Percentiles rank a stretch among this genome's conserved stretches.
Conservation (phyloP, 2,113 vertebrate species). For the Malurus elegans region DNA sequence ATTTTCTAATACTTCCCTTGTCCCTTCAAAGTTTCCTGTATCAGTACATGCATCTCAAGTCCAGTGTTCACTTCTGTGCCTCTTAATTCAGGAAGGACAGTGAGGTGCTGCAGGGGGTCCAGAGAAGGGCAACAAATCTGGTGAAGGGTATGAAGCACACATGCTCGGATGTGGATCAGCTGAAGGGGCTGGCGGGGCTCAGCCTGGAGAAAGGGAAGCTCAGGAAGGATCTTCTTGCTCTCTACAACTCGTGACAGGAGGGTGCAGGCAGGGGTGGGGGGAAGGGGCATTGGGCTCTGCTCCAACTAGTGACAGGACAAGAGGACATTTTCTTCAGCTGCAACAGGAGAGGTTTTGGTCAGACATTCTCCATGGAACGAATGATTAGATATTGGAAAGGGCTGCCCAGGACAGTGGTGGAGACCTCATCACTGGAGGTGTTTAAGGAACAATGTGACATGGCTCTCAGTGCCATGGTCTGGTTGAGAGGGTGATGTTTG, state of each 20-base stretch:
- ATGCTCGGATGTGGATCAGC: neutral
- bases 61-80: neutral
- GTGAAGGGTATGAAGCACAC: neutral
- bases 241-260: neutral
- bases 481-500: neutral
- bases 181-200: neutral
- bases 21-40: neutral
- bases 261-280: neutral
- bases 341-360: neutral
- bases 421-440: neutral
- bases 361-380: neutral
- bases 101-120: neutral
- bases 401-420: neutral
- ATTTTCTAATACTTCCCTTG: neutral
- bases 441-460: neutral
- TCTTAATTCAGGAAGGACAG: neutral
- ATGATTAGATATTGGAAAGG: neutral
- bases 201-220: neutral
- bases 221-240: neutral
- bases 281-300: neutral
- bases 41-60: neutral
- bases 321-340: neutral
- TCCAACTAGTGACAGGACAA: neutral
- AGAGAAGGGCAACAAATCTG: neutral
- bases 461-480: neutral